Evolutionary conservation across 2,113 vertebrate genomes (phyloP).

Genomic region (Phasianus colchicus): DNA sequence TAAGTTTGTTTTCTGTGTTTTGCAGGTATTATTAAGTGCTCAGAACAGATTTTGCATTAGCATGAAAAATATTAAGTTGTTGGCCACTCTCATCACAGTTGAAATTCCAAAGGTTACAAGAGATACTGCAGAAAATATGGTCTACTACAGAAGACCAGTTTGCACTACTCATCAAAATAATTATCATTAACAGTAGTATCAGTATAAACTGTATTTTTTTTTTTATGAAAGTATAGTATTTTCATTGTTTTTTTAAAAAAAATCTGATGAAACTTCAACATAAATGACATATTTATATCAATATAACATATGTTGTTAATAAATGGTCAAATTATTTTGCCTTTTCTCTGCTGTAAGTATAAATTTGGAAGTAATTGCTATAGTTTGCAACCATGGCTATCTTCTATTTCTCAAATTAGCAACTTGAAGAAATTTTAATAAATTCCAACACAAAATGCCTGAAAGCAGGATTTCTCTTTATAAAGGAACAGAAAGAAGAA

Average conservation of each 20-base stretch:
- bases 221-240: neutral
- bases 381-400: neutral
- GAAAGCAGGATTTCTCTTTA: neutral
- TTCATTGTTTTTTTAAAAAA: neutral
- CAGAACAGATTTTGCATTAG: neutral
- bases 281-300: neutral
- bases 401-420: neutral
- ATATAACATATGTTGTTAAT: too few relatives aligned
- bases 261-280: neutral
- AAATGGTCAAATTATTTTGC: neutral
- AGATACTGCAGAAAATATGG: neutral
- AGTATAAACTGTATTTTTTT: neutral
- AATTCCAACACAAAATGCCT: neutral
- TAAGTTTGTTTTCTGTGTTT: neutral
- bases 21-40: neutral
- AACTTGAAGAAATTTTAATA: neutral
- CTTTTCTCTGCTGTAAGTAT: neutral
- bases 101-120: neutral
- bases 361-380: neutral
- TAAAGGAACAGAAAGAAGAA: neutral
- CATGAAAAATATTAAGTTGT: neutral
- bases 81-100: neutral
- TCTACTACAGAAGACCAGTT: neutral
- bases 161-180: neutral
- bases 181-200: neutral